Evolutionary conservation across 1,140 invertebrate genomes (phyloP), one percentile per base, ranked within the genome.

Genomic region (Homarus americanus): DNA sequence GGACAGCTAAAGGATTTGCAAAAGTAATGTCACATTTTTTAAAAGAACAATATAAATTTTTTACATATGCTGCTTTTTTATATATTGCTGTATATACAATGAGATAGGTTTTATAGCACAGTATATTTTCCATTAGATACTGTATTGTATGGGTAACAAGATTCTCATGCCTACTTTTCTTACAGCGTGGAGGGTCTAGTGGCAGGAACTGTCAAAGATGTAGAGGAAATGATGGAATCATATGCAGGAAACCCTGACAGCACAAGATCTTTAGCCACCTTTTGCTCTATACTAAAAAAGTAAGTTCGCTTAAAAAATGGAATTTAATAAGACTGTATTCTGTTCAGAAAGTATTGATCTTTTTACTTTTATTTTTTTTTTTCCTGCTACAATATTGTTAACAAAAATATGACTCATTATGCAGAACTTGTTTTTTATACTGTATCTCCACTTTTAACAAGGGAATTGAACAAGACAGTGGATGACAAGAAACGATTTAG

Each of bases 251-350:
- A 53, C 34, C 73, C 44, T 20, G 73, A 44, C 72, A 76, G 73
- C 41, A 49, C 34, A 28, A 49, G 73, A 36, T 41, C 66, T 44
- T 17, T 86, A 1, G 69, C 84, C 17, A 86, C 84, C 17, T 76
- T 86, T 24, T 75, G 69, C 17, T 86, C 84, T 10, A 58, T 86
- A 78, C 49, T 86, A 41, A 86, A 86, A 76, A 86, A 86, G 84
- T 86, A 36, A 76, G 84, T 86, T 49, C 44, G 12, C 44, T 15
- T 49, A 49, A 49, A 5, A 5, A 7, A 7, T 49, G 5, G 12
- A 49, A 15, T 49, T 49, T 49, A 7, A 49, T 49, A 7, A 49
- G 44, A 49, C 5, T 49, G 44, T 49, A 49, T 49, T 49, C 15
- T 15, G 12, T n/a, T n/a, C n/a, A n/a, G n/a, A n/a, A n/a, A n/a